A percentile compares a stretch with the other conserved stretches of the same genome.
Conservation (phyloP, 1,140 invertebrate species). For the Dinothrombium tinctorium region DNA sequence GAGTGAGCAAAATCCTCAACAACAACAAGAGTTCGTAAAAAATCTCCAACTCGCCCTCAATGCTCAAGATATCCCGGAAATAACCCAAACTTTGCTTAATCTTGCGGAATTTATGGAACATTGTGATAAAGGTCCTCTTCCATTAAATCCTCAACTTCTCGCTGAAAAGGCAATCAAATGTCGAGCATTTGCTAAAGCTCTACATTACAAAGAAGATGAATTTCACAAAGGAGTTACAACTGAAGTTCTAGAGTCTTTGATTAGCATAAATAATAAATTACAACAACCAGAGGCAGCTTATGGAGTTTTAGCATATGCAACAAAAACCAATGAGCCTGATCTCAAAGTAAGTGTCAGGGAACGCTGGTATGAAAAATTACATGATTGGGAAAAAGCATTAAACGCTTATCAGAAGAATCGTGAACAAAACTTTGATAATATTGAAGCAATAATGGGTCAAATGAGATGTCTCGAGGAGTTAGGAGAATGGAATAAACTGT, state of each 20-base stretch:
- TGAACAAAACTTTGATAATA: constrained; percentile 29
- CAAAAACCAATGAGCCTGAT: constrained; percentile 38
- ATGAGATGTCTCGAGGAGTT: constrained; percentile 92
- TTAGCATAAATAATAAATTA: constrained; percentile 95
- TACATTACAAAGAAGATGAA: constrained; percentile 97
- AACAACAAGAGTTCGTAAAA: constrained; percentile 56
- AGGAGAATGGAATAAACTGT: constrained; percentile 78
- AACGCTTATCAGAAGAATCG: constrained; percentile 42
- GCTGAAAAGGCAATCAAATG: constrained; percentile 31
- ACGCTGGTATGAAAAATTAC: constrained; percentile 93
- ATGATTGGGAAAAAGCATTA: constrained; percentile 92
- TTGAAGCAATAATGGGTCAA: constrained; percentile 64
- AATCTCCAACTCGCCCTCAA: constrained; percentile 68
- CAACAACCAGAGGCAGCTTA: constrained; percentile 94
- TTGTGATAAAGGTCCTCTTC: constrained; percentile 75
- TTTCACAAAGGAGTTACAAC: constrained; percentile 42
- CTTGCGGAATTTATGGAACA: constrained; percentile 99
- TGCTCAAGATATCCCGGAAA: constrained; percentile 79
- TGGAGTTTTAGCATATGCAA: constrained; percentile 68
- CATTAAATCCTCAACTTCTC: constrained; percentile 54
- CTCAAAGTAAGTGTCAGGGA: constrained; percentile 50
- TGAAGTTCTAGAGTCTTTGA: constrained; percentile 70
- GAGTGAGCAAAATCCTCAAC: constrained; percentile 63
- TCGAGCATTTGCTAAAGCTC: constrained; percentile 76
- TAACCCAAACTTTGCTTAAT: constrained; percentile 91